Percentiles rank a stretch among this genome's conserved stretches.
phyloP scores from a whole-genome alignment of 1,140 invertebrate genomes.

The Cyclina sinensis region DNA sequence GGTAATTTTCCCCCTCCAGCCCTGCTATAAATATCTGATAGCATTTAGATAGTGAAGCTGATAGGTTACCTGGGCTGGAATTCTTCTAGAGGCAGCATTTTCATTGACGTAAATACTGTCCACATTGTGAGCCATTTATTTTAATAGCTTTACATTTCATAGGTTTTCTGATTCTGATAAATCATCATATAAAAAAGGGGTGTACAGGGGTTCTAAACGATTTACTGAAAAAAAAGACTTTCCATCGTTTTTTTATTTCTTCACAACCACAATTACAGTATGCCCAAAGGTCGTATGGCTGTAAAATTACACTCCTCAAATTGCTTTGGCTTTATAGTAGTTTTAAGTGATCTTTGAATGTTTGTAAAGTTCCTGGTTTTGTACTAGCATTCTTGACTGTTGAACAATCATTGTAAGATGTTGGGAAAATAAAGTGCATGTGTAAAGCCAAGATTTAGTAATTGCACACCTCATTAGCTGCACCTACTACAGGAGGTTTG shows the following conservation, averaged over 20 bases:
- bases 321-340: background rate
- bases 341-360: background rate
- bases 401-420: slow-evolving; percentile 22
- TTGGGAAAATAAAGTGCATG: slow-evolving; percentile 37
- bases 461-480: slow-evolving; percentile 4
- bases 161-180: no score
- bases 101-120: background rate
- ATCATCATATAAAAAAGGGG: no score
- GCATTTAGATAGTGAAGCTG: slow-evolving; percentile 36
- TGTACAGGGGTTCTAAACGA: no score
- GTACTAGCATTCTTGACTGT: slow-evolving; percentile 41
- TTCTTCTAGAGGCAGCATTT: background rate
- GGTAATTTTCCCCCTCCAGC: slow-evolving; percentile 3
- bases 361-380: slow-evolving; percentile 40
- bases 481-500: background rate
- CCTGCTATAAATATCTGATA: slow-evolving; percentile 53
- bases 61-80: slow-evolving; percentile 24
- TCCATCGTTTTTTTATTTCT: no score
- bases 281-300: no score
- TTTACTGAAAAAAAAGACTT: no score
- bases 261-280: no score
- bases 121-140: background rate
- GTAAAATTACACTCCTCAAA: background rate
- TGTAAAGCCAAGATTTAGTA: background rate
- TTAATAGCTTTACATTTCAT: no score